Conservation (phyloP, 2,888 invertebrate genomes). For the Formica aserva region DNA sequence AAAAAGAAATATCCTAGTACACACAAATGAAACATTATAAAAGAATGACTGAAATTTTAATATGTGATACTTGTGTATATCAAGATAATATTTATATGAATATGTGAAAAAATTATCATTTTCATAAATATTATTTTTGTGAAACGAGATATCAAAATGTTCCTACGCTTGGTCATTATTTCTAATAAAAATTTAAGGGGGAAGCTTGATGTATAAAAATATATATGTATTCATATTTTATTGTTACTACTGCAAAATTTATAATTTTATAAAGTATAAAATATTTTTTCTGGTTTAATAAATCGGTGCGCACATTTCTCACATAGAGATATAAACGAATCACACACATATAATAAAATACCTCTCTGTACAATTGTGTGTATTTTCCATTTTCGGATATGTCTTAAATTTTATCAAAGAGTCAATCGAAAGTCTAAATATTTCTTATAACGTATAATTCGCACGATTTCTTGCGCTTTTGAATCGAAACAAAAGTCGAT, state of each 20-base stretch:
- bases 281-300: background rate
- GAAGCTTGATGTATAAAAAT: background rate
- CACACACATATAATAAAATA: background rate
- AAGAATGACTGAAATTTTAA: background rate
- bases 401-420: background rate
- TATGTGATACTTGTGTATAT: background rate
- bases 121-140: background rate
- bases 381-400: background rate
- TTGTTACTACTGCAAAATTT: background rate
- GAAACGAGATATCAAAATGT: background rate
- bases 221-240: background rate
- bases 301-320: background rate
- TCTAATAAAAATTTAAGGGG: background rate
- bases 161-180: background rate
- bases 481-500: background rate
- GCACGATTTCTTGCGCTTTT: background rate
- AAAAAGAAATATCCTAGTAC: background rate
- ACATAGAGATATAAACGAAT: background rate
- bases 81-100: background rate
- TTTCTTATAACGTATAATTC: background rate
- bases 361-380: background rate
- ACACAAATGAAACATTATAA: background rate
- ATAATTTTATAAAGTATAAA: background rate
- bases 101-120: conserved; percentile 9
- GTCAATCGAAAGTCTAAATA: background rate